These are phyloP conservation scores for Pampusana beccarii DNA, from an alignment of 2,113 vertebrate species.

Conservation along the genomic window DNA sequence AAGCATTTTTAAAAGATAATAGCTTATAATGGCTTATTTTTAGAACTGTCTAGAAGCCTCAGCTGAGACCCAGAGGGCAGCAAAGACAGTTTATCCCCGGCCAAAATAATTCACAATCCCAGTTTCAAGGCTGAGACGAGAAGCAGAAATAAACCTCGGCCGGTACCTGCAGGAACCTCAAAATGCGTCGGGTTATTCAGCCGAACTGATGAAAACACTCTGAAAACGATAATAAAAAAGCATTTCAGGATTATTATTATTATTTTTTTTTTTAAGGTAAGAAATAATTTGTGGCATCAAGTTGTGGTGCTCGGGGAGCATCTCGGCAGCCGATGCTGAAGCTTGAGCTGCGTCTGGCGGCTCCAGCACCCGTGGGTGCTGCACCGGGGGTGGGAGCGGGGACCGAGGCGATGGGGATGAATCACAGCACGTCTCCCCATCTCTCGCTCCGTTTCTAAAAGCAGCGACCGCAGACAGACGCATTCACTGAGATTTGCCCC, in stretches of 20 bases:
- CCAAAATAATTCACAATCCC: background rate
- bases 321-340: background rate
- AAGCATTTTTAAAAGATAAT: background rate
- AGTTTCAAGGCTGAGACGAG: background rate
- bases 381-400: too few species aligned
- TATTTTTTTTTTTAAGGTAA: background rate
- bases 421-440: background rate
- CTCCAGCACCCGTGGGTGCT: too few species aligned
- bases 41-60: background rate
- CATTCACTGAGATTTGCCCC: rapidly evolving
- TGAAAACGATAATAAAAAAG: background rate
- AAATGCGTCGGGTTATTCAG: background rate
- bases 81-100: background rate
- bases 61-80: background rate
- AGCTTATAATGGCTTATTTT: background rate
- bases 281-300: rapidly evolving
- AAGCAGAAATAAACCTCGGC: background rate
- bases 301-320: background rate
- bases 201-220: background rate
- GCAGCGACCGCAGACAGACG: background rate
- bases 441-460: background rate
- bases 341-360: background rate
- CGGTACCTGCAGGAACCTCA: background rate
- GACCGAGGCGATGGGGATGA: background rate
- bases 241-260: background rate